Percentiles rank a stretch among this genome's conserved stretches.
Conservation (phyloP, 2,113 vertebrate genomes). For the Thalassoma bifasciatum region DNA sequence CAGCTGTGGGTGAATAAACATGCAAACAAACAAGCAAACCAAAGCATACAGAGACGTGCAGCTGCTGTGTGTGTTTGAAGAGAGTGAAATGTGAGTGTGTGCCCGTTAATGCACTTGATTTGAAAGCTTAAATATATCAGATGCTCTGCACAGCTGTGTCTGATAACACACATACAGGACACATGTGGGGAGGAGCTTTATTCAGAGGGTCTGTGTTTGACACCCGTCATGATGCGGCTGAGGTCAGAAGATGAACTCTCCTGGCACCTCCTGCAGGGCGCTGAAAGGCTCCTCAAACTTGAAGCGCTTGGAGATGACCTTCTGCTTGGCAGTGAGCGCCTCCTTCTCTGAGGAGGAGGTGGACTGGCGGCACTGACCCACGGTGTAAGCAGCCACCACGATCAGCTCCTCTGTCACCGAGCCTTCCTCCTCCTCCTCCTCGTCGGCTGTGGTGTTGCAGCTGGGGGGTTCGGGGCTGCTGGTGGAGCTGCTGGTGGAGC, state of each 20-base stretch:
- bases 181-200: conserved; percentile 7
- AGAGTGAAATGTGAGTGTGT: background rate
- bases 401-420: conserved; percentile 89
- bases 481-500: conserved; percentile 14
- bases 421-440: conserved; percentile 66
- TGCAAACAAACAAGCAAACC: conserved; percentile 17
- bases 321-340: conserved; percentile 85
- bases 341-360: conserved; percentile 84
- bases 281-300: conserved; percentile 91
- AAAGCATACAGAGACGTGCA: background rate
- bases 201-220: background rate
- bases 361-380: conserved; percentile 92
- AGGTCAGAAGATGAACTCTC: conserved; percentile 92
- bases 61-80: background rate
- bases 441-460: background rate
- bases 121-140: conserved; percentile 33
- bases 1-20: background rate
- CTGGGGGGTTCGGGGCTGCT: conserved; percentile 14
- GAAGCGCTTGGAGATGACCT: conserved; percentile 92
- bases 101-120: conserved; percentile 22
- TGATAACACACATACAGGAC: conserved; percentile 24
- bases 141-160: conserved; percentile 8
- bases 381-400: conserved; percentile 90
- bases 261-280: conserved; percentile 88
- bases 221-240: background rate